Conservation (phyloP, 2,888 invertebrate species). For the Drosophila meridiana region DNA sequence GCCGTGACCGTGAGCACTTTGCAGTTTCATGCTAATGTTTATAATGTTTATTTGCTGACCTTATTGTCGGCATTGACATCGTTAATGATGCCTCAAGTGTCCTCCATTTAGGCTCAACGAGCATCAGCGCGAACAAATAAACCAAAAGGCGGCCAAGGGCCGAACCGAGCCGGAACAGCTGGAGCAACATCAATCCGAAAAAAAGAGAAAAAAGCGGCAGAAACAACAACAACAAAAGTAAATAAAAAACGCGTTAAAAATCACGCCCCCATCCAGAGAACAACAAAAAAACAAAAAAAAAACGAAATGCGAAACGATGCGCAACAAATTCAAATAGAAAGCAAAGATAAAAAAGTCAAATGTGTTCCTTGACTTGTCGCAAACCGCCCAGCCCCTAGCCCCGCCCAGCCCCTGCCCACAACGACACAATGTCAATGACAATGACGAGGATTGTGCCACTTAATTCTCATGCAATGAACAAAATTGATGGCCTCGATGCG, state of each 20-base stretch:
- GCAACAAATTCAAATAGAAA: slow-evolving; percentile 77
- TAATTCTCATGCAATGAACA: slow-evolving; percentile 51
- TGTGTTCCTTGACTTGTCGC: slow-evolving; percentile 49
- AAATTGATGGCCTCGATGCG: slow-evolving; percentile 42
- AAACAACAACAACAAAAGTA: slow-evolving; percentile 7
- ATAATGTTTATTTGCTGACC: slow-evolving; percentile 65
- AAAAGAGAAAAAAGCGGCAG: slow-evolving; percentile 24
- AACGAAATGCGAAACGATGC: slow-evolving; percentile 66
- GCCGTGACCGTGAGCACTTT: slow-evolving; percentile 37
- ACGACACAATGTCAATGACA: slow-evolving; percentile 31
- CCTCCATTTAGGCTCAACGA: slow-evolving; percentile 71
- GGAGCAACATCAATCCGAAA: slow-evolving; percentile 35
- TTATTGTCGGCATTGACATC: slow-evolving; percentile 75
- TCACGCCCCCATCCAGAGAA: slow-evolving; percentile 38
- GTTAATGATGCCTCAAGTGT: slow-evolving; percentile 78
- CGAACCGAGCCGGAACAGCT: slow-evolving; percentile 1
- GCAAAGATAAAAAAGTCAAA: slow-evolving; percentile 64
- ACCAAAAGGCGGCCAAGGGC: slow-evolving; percentile 44
- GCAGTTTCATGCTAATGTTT: slow-evolving; percentile 51
- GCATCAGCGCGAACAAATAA: slow-evolving; percentile 52
- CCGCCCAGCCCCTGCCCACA: neutral
- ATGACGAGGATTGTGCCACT: slow-evolving; percentile 61
- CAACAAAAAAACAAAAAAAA: neutral
- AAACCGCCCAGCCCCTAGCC: neutral
- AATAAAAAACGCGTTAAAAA: slow-evolving; percentile 57